Conservation (phyloP, 2,113 vertebrate species). For the Fulmarus glacialis region DNA sequence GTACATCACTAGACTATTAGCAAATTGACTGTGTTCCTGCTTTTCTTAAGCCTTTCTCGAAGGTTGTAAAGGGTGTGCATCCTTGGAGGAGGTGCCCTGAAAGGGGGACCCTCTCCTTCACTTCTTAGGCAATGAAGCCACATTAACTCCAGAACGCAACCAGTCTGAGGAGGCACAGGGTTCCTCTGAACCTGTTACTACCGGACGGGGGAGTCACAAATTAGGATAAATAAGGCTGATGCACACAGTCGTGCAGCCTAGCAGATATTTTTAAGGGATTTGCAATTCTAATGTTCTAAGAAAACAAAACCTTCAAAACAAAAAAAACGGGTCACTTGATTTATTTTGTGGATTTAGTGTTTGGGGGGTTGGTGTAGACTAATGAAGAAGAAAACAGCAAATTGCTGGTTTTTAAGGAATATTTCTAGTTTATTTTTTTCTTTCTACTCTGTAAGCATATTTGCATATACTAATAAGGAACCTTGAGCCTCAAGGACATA, state of each 20-base stretch:
- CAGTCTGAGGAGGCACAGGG: not conserved
- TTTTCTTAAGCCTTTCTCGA: not conserved
- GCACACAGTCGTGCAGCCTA: rapidly evolving
- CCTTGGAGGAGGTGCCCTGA: not conserved
- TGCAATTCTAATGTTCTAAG: not conserved
- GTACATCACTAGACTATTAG: not conserved
- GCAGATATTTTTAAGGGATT: not conserved
- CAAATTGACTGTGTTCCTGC: not conserved
- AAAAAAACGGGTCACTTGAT: not conserved
- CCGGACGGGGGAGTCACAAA: not conserved
- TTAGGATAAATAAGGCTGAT: not conserved
- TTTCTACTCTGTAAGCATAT: not conserved
- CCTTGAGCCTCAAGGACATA: not conserved
- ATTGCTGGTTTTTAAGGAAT: not conserved
- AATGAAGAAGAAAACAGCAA: not conserved
- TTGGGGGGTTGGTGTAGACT: not conserved
- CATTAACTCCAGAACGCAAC: not conserved
- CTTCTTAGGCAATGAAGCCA: not conserved
- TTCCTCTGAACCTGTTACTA: not conserved
- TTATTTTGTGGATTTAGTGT: not conserved
- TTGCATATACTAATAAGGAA: not conserved
- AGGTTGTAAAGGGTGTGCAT: too few species aligned
- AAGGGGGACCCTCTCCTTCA: not conserved
- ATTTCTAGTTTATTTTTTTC: not conserved
- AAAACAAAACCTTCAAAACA: not conserved